Conservation (phyloP, 2,113 vertebrate species). For the Pelecanoides urinatrix region DNA sequence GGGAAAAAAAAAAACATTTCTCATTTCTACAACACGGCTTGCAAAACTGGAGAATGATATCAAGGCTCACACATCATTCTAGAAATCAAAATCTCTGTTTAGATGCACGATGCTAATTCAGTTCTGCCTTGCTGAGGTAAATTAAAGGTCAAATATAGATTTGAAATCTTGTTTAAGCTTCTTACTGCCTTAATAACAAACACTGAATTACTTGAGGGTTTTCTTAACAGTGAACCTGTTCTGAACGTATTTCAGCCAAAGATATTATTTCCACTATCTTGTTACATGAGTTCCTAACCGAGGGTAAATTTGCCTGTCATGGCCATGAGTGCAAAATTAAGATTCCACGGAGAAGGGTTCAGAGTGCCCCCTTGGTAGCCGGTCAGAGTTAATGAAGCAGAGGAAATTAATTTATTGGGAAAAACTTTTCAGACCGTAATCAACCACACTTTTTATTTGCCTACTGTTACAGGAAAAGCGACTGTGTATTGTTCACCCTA, state of each 20-base stretch:
- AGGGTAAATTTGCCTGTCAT: not conserved
- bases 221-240: not conserved
- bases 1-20: not conserved
- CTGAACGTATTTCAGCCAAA: not conserved
- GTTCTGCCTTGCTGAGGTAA: not conserved
- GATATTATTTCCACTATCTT: not conserved
- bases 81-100: slow-evolving; percentile 11
- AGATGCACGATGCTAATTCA: not conserved
- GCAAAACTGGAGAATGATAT: not conserved
- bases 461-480: not conserved
- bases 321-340: not conserved
- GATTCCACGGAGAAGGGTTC: not conserved
- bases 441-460: not conserved
- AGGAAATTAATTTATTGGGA: slow-evolving; percentile 17
- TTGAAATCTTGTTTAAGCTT: slow-evolving; percentile 28
- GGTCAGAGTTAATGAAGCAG: not conserved
- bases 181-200: not conserved
- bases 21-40: not conserved
- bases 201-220: not conserved
- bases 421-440: not conserved
- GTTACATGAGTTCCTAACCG: not conserved
- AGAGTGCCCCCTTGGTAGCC: not conserved
- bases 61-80: not conserved
- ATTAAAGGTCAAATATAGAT: slow-evolving; percentile 46
- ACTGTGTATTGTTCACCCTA: not conserved